A percentile compares a stretch with the other conserved stretches of the same genome.
Evolutionary conservation across 2,113 vertebrate species (phyloP).

Genomic region (Ornithorhynchus anatinus): DNA sequence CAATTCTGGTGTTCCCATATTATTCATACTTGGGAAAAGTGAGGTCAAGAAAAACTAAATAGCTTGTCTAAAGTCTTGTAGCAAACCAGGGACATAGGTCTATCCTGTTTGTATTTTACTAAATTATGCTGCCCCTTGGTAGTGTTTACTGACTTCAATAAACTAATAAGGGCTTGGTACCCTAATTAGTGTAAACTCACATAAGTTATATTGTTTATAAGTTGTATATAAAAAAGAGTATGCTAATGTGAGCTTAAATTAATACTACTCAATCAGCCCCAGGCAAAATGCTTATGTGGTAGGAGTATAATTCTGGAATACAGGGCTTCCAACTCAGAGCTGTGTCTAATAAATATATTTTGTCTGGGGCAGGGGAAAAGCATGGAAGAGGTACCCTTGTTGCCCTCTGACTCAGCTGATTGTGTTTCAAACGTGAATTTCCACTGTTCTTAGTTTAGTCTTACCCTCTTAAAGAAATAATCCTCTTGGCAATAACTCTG

Average conservation of each 20-base stretch:
- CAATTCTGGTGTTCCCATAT: background rate
- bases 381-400: constrained; percentile 20
- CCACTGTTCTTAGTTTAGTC: constrained; percentile 39
- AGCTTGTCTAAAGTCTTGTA: background rate
- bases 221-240: background rate
- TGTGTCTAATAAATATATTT: constrained; percentile 31
- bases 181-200: background rate
- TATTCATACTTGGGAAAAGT: background rate
- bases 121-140: constrained; percentile 10
- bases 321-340: constrained; percentile 27
- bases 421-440: constrained; percentile 46
- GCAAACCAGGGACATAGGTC: background rate
- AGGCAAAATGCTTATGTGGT: constrained; percentile 8
- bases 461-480: constrained; percentile 5
- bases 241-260: background rate
- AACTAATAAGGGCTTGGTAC: background rate
- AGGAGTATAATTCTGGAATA: constrained; percentile 11
- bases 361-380: constrained; percentile 32
- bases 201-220: background rate
- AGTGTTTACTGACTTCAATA: constrained; percentile 19
- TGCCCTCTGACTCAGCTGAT: constrained; percentile 46
- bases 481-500: constrained; percentile 39
- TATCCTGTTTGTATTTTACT: background rate
- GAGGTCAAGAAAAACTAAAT: background rate
- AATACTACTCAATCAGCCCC: background rate